These are phyloP conservation scores for Crambe crambe DNA, from an alignment of 37 sponge, comb jelly and placozoan genomes.

Conservation along the genomic window DNA sequence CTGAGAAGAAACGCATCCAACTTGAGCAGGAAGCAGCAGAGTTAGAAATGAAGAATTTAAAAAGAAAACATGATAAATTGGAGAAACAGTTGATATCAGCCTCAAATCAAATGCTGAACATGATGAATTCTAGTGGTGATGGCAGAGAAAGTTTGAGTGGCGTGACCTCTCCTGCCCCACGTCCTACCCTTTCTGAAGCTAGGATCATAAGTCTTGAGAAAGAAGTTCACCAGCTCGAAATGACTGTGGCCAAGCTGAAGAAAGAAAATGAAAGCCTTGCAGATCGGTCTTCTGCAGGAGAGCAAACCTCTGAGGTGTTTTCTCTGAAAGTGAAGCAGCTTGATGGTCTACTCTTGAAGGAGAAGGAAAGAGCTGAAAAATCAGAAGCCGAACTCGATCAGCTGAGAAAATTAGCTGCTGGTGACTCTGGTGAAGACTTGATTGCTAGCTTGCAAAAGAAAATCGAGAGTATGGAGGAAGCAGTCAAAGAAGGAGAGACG, in stretches of 20 bases:
- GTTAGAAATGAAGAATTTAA: conserved; percentile 50
- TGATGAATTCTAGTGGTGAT: background rate
- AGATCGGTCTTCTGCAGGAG: background rate
- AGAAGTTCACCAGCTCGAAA: conserved; percentile 22
- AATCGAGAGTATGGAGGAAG: conserved; percentile 20
- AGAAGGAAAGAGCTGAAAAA: conserved; percentile 13
- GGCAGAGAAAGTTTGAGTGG: background rate
- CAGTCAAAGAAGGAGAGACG: conserved; percentile 15
- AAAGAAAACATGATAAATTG: conserved; percentile 33
- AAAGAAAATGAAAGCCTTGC: conserved; percentile 18
- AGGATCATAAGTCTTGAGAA: conserved; percentile 33
- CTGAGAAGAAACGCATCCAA: conserved; percentile 25
- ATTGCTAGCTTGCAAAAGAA: background rate
- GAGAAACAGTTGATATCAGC: conserved; percentile 30
- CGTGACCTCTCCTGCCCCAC: background rate
- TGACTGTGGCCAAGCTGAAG: background rate
- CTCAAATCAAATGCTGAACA: conserved; percentile 14
- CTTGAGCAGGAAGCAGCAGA: conserved; percentile 43
- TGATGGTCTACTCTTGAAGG: conserved; percentile 5
- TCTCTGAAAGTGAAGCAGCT: conserved; percentile 21
- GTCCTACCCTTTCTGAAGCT: conserved; percentile 22
- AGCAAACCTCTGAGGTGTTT: conserved; percentile 23
- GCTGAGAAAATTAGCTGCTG: background rate
- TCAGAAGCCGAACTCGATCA: conserved; percentile 3
- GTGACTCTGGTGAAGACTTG: background rate